Base-by-base conservation (phyloP, 1,140 invertebrate species). In the Drosophila tropicalis region DNA sequence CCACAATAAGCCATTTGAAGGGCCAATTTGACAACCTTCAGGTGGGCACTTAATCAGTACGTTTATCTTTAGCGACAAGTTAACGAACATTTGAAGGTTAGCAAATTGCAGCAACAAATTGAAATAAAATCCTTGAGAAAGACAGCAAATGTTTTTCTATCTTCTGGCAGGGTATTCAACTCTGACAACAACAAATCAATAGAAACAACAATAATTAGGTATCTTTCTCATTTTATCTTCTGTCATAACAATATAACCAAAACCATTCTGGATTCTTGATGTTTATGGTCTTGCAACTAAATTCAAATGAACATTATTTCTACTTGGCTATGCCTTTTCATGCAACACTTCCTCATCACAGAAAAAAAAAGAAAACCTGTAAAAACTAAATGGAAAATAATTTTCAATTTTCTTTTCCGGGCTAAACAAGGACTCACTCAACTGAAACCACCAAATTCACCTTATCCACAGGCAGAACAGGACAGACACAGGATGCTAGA, bases 331-430 rank as follows among this genome's bases (percentile, higher is more conserved):
- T 47, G 2, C 7, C 17, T 47, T 47, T 19, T 19, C 17, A 19
- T 47, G 17, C 44, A 51, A 22, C 1, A 51, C 10, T 51, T 51
- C 5, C 17, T 10, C 17, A 51, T 51, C 7, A 22, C 19, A 47
- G n/a, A 41, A 67, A 25, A 29, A 34, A 29, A 25, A 64, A 63
- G 63, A 62, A 32, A 58, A 55, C 34, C 34, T 62, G 66, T 51
- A 4, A 19, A 51, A 51, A 51, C 44, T 68, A 76, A 78, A 87
- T 72, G 79, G 64, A 71, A 71, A 79, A 86, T 87, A 76, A 87
- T 86, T 87, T 82, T 82, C 83, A 87, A 86, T 86, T 87, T 87
- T 55, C 44, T 36, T 64, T 70, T 64, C 19, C 47, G 36, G 44
- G 17, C 9, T 9, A 22, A 22, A 10, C 36, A 51, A 47, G 15